Percentiles rank a stretch among this genome's conserved stretches.
Evolutionary conservation across 1,140 invertebrate species (phyloP).

Genomic region (Aphis craccivora): DNA sequence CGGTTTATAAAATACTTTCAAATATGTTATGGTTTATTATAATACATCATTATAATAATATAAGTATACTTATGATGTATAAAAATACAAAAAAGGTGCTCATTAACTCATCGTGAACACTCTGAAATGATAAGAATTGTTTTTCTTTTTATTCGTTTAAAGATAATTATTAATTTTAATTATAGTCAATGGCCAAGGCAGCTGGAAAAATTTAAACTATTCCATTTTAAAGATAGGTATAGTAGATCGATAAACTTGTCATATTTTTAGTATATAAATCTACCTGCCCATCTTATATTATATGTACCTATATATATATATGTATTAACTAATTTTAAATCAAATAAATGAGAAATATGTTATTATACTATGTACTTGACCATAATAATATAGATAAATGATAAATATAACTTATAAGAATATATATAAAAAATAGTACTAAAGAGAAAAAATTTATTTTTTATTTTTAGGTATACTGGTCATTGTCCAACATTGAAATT

Average conservation of each 20-base stretch:
- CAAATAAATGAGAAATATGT: not conserved
- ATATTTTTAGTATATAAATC: not conserved
- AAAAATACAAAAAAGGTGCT: not conserved
- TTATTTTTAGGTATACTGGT: slow-evolving; percentile 72
- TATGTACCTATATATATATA: not conserved
- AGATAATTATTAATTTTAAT: not conserved
- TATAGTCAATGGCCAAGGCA: no score
- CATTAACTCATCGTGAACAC: not conserved
- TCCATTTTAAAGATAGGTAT: not conserved
- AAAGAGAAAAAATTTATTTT: not conserved
- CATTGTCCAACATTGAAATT: slow-evolving; percentile 78
- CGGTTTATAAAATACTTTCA: no score
- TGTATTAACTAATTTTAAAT: not conserved
- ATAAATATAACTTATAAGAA: not conserved
- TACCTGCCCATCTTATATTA: not conserved
- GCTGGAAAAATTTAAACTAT: not conserved
- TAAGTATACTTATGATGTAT: not conserved
- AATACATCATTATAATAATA: no score
- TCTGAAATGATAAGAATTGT: not conserved
- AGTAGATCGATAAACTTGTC: not conserved
- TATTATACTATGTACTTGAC: not conserved
- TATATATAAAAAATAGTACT: not conserved
- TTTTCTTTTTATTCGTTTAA: not conserved
- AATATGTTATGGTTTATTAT: no score
- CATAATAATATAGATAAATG: not conserved